A percentile compares a stretch with the other conserved stretches of the same genome.
These are phyloP conservation scores for Holacanthella duospinosa DNA, from an alignment of 2,888 invertebrate genomes.

Conservation along the genomic window DNA sequence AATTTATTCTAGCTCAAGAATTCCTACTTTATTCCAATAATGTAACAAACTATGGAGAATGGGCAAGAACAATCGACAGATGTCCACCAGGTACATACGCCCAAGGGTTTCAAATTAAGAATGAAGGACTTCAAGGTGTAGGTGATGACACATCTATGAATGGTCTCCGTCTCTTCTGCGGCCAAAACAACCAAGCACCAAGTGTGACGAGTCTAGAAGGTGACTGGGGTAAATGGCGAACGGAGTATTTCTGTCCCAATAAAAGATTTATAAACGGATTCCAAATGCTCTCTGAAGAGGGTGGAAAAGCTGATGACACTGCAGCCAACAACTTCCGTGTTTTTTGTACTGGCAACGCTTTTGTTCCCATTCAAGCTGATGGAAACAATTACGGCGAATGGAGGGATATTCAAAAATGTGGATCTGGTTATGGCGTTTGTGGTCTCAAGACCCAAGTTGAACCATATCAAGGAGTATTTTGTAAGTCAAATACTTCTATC, in stretches of 20 bases:
- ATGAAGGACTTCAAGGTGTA: neutral
- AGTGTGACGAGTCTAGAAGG: neutral
- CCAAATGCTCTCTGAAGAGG: neutral
- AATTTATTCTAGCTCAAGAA: neutral
- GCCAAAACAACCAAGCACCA: neutral
- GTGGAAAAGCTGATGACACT: neutral
- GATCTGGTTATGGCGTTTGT: conserved; percentile 40
- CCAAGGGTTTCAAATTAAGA: conserved; percentile 4
- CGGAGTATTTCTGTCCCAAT: neutral
- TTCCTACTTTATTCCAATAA: neutral
- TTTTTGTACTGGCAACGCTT: neutral
- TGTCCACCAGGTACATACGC: conserved; percentile 5
- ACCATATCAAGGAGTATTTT: neutral
- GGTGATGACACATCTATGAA: conserved; percentile 7
- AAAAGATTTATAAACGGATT: neutral
- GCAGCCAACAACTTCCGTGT: conserved; percentile 2
- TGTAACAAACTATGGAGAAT: neutral
- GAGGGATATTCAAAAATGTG: neutral
- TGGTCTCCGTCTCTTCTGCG: conserved; percentile 6
- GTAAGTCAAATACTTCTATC: no score
- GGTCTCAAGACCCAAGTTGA: neutral
- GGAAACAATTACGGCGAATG: neutral
- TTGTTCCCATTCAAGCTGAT: neutral
- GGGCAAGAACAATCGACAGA: neutral
- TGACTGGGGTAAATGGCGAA: neutral